Evolutionary conservation across 2,113 vertebrate species (phyloP).

Genomic region (Aegypius monachus): DNA sequence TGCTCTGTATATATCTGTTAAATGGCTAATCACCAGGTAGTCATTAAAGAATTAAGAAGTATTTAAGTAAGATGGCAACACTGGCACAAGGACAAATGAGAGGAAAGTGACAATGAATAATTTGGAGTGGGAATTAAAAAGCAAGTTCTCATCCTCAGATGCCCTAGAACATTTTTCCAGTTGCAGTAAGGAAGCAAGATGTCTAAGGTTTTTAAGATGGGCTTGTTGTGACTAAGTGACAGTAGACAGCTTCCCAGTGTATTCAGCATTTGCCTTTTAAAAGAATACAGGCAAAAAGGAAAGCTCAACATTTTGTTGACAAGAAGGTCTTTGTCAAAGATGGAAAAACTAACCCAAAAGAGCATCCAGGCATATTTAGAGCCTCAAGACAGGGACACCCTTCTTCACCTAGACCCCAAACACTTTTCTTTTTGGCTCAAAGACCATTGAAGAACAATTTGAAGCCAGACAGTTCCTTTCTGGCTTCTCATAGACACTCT

Average conservation of each 20-base stretch:
- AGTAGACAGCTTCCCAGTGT: neutral
- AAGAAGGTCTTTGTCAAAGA: neutral
- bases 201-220: neutral
- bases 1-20: neutral
- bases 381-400: neutral
- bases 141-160: neutral
- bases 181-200: neutral
- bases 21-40: neutral
- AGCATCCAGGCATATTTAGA: neutral
- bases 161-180: neutral
- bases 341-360: neutral
- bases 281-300: neutral
- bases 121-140: neutral
- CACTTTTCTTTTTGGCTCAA: neutral
- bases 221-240: neutral
- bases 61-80: neutral
- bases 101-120: neutral
- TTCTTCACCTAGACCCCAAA: neutral
- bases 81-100: neutral
- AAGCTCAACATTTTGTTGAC: neutral
- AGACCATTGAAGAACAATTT: neutral
- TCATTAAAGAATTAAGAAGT: slow-evolving; percentile 4
- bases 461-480: neutral
- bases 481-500: neutral
- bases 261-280: neutral